A percentile compares a stretch with the other conserved stretches of the same genome.
Evolutionary conservation across 1,140 invertebrate genomes (phyloP).

Genomic region (Neodiprion virginianus): DNA sequence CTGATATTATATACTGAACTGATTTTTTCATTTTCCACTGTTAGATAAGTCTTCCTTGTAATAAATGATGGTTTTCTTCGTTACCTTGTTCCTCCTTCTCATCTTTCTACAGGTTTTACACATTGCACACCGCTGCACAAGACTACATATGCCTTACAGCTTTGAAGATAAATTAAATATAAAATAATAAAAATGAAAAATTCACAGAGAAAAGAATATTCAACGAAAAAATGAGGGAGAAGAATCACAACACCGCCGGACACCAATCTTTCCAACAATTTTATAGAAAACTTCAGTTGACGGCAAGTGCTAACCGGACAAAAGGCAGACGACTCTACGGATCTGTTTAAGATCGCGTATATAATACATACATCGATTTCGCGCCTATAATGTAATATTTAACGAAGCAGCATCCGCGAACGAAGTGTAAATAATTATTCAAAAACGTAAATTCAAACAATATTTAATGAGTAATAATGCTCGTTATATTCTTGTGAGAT

Average conservation of each 20-base stretch:
- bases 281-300: neutral
- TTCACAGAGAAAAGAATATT: neutral
- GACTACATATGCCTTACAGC: conserved; percentile 3
- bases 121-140: conserved; percentile 3
- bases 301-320: neutral
- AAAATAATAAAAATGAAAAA: too few species aligned
- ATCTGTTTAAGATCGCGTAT: neutral
- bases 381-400: neutral
- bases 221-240: neutral
- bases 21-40: too few species aligned
- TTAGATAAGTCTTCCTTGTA: too few species aligned
- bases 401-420: neutral
- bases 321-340: neutral
- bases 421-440: conserved; percentile 39
- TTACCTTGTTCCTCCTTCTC: neutral
- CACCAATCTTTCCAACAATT: neutral
- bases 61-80: neutral
- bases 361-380: conserved; percentile 5
- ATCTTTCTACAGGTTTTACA: conserved; percentile 1
- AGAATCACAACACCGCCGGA: neutral
- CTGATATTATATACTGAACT: neutral
- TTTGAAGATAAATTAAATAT: neutral
- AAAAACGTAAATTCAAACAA: conserved; percentile 58
- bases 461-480: conserved; percentile 62
- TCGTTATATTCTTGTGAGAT: conserved; percentile 61